phyloP scores from a whole-genome alignment of 2,888 invertebrate species.

The Dorcus hopei region DNA sequence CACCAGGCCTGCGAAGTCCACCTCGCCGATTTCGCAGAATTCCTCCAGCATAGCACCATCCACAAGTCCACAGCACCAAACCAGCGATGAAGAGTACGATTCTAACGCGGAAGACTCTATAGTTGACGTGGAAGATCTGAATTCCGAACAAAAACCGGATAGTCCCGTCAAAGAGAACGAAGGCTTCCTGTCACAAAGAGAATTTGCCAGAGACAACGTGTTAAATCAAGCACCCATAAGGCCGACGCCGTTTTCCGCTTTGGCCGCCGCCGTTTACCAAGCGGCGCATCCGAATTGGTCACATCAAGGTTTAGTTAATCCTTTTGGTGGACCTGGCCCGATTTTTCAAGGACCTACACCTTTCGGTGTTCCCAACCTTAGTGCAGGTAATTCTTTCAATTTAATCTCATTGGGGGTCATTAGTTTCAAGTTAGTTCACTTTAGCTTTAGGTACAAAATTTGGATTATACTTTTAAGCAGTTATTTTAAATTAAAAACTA shows the following conservation, averaged over 20 bases:
- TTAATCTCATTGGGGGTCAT: too few relatives aligned
- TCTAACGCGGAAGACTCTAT: slow-evolving; percentile 69
- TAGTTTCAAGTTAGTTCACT: too few relatives aligned
- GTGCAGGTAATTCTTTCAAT: slow-evolving; percentile 46
- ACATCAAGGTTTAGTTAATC: slow-evolving; percentile 60
- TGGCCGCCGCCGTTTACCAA: slow-evolving; percentile 65
- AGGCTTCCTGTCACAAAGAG: slow-evolving; percentile 42
- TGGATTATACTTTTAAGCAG: too few relatives aligned
- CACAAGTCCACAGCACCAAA: slow-evolving; percentile 39
- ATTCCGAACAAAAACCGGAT: slow-evolving; percentile 52
- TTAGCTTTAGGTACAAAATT: too few relatives aligned
- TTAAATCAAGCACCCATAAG: slow-evolving; percentile 62
- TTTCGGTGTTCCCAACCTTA: slow-evolving; percentile 46
- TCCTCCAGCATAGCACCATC: slow-evolving; percentile 50
- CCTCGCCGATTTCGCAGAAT: slow-evolving; percentile 52
- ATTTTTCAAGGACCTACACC: slow-evolving; percentile 64
- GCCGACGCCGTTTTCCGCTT: slow-evolving; percentile 73
- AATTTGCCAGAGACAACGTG: slow-evolving; percentile 32
- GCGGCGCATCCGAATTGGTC: slow-evolving; percentile 53
- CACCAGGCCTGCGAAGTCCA: slow-evolving; percentile 60
- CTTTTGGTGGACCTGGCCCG: slow-evolving; percentile 56
- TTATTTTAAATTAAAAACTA: too few relatives aligned
- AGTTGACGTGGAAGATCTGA: slow-evolving; percentile 78
- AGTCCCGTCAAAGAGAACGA: slow-evolving; percentile 42
- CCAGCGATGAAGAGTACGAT: slow-evolving; percentile 64